Base-by-base conservation (phyloP, 2,888 invertebrate genomes). In the Steromphala cineraria region DNA sequence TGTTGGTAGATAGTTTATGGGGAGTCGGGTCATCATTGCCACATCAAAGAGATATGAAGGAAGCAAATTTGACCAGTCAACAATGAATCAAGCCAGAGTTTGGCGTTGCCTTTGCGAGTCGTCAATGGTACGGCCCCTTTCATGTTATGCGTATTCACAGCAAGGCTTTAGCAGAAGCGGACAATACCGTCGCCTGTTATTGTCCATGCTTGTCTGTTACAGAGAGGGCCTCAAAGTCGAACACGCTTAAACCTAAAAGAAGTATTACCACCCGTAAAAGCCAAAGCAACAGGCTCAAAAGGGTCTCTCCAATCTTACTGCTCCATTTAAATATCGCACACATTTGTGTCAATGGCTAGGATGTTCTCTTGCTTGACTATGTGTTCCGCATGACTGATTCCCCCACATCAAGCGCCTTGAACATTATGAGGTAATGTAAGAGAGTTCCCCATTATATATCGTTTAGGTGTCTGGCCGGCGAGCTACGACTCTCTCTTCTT, bases 1-100 rank as follows among this genome's bases (percentile, higher is more conserved):
- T 62, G 24, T 28, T 28, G 62, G 62, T 62, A 62, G 62, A 62
- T 62, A 62, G 46, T 62, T 62, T 62, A 62, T 62, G 62, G 62
- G 62, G 15, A 62, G 28, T 28, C 10, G 62, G 62, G 62, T 62
- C 62, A 62, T 15, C 28, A 28, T 24, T 28, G 28, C 17, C 28
- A 62, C 62, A 28, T 62, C 62, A 62, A 62, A 62, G 62, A 62
- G 62, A 24, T 62, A 28, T 62, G 24, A 28, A 28, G 62, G 62
- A 62, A 24, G 28, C 62, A 62, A 62, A 62, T 62, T 62, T 62
- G 62, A 62, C 62, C 62, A 62, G 28, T 62, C 62, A 24, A 62
- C 62, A 62, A 62, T 62, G 28, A 17, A 28, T 21, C 15, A 28
- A 62, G 62, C 24, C 28, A 28, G 62, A 28, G 62, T 24, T 28